A percentile compares a stretch with the other conserved stretches of the same genome.
These are phyloP conservation scores for Bothrops jararaca DNA, from an alignment of 2,113 vertebrate genomes.

Conservation along the genomic window DNA sequence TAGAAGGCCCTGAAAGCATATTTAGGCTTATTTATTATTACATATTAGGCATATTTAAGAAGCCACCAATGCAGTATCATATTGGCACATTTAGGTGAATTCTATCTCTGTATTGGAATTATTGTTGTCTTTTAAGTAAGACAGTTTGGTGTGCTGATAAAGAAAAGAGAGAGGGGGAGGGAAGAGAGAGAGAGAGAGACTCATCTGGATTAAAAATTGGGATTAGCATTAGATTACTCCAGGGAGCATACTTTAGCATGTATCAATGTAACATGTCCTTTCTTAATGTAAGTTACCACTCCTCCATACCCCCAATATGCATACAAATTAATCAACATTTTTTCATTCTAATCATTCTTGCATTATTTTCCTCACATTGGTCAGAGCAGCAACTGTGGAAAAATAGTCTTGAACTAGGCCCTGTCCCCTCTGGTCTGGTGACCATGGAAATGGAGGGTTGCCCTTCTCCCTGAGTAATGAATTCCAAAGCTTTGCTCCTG, in stretches of 20 bases:
- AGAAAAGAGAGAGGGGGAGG: neutral
- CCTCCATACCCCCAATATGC: neutral
- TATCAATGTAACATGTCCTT: neutral
- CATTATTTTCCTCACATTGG: neutral
- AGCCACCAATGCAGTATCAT: neutral
- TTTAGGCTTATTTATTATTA: neutral
- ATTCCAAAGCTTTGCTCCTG: conserved; percentile 19
- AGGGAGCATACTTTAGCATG: neutral
- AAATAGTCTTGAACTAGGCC: neutral
- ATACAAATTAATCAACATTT: neutral
- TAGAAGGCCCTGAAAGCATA: neutral
- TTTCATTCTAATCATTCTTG: neutral
- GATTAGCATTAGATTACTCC: neutral
- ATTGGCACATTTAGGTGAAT: neutral
- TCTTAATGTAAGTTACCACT: neutral
- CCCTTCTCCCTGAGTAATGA: conserved; percentile 30
- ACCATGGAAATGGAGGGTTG: neutral
- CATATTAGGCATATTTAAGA: neutral
- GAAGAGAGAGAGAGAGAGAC: neutral
- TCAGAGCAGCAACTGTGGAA: neutral
- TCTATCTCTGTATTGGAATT: no score
- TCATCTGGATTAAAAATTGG: neutral
- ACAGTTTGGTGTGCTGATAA: neutral
- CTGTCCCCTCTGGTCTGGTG: neutral
- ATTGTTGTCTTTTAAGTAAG: neutral